Conservation (phyloP, 2,113 vertebrate species). For the Eubucco bourcierii region DNA sequence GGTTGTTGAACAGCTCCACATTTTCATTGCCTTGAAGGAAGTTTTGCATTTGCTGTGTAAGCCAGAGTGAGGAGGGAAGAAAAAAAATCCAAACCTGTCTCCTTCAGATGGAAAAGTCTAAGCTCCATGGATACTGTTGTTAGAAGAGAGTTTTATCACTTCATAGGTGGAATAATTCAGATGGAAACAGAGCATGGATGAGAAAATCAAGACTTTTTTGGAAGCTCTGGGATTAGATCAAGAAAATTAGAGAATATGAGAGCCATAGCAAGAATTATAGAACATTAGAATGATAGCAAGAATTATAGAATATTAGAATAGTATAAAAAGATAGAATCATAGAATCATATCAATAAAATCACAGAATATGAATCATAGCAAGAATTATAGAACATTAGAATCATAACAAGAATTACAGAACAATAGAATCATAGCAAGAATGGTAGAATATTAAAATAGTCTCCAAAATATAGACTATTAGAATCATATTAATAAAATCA, state of each 20-base stretch:
- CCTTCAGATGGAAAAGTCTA: background rate
- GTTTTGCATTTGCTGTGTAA: background rate
- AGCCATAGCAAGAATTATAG: too few species aligned
- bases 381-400: too few species aligned
- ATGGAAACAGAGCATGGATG: background rate
- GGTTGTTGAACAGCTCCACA: background rate
- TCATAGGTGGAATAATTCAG: background rate
- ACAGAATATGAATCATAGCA: too few species aligned
- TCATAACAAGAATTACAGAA: too few species aligned
- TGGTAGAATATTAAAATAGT: too few species aligned
- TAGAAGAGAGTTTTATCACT: background rate
- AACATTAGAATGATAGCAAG: too few species aligned
- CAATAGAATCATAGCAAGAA: too few species aligned
- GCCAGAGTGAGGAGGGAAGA: background rate
- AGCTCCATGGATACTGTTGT: conserved; percentile 29
- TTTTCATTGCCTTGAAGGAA: background rate
- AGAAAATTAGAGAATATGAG: background rate
- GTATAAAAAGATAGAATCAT: too few species aligned
- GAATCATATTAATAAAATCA: too few species aligned
- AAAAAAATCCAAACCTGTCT: background rate
- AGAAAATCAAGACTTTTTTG: conserved; percentile 5
- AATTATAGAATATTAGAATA: too few species aligned
- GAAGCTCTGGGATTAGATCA: background rate
- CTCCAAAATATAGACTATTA: too few species aligned
- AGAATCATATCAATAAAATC: too few species aligned